A percentile compares a stretch with the other conserved stretches of the same genome.
Conservation (phyloP, 2,888 invertebrate species). For the Coenonympha arcania region DNA sequence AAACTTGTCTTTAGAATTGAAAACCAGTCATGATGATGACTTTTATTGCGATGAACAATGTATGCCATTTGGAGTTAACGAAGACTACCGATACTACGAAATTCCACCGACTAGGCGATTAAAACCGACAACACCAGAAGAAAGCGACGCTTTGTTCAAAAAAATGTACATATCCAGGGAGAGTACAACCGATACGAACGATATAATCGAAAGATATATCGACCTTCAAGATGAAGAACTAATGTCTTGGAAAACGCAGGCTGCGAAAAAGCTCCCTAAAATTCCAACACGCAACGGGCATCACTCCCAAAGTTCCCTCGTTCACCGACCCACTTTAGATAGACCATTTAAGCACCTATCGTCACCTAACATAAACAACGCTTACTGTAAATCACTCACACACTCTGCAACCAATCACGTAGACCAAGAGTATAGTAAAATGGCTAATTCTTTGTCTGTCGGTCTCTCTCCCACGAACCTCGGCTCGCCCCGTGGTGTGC, state of each 20-base stretch:
- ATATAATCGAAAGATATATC: background rate
- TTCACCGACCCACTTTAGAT: slow-evolving; percentile 8
- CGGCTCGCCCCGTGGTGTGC: slow-evolving; percentile 65
- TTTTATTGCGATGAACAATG: slow-evolving; percentile 4
- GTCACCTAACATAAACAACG: slow-evolving; percentile 11
- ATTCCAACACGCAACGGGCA: slow-evolving; percentile 7
- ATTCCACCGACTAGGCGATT: slow-evolving; percentile 7
- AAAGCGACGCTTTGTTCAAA: slow-evolving; percentile 44
- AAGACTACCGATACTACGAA: slow-evolving; percentile 25
- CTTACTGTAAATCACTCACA: slow-evolving; percentile 15
- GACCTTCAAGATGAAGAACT: background rate
- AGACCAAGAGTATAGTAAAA: slow-evolving; percentile 61
- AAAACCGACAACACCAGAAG: slow-evolving; percentile 38
- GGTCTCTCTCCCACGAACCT: slow-evolving; percentile 73
- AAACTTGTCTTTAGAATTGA: slow-evolving; percentile 51
- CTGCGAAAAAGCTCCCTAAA: slow-evolving; percentile 9
- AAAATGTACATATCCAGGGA: slow-evolving; percentile 41
- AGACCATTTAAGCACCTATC: slow-evolving; percentile 10
- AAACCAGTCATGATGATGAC: slow-evolving; percentile 39
- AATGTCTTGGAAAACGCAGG: background rate
- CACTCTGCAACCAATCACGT: slow-evolving; percentile 38
- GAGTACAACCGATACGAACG: slow-evolving; percentile 10
- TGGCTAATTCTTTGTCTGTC: slow-evolving; percentile 75
- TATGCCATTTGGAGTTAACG: slow-evolving; percentile 32
- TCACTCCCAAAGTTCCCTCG: background rate